Conservation (phyloP, 2,888 invertebrate species). For the Andrena bicolor region DNA sequence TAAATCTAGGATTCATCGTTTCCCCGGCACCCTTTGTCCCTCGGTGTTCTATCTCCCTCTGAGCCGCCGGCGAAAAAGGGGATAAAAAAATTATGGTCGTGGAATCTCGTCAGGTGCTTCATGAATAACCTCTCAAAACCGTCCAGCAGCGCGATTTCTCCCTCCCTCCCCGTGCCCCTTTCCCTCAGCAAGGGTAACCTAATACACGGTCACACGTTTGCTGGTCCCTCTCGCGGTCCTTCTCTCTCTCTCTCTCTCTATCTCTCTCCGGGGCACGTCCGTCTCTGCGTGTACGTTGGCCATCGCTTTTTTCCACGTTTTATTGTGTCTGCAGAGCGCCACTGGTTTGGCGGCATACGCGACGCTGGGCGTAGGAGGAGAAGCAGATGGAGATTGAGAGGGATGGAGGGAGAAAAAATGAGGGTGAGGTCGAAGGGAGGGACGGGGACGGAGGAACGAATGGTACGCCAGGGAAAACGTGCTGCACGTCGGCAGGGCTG, state of each 20-base stretch:
- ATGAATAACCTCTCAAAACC: constrained; percentile 75
- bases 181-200: constrained; percentile 49
- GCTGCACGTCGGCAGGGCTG: constrained; percentile 60
- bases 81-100: constrained; percentile 48
- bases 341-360: constrained; percentile 75
- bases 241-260: too few species aligned
- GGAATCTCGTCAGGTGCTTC: constrained; percentile 76
- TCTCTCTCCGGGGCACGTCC: constrained; percentile 50
- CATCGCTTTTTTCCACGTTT: constrained; percentile 76
- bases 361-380: constrained; percentile 72
- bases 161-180: not conserved
- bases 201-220: constrained; percentile 40
- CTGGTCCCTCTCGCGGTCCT: constrained; percentile 20
- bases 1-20: constrained; percentile 58
- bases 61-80: not conserved
- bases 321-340: constrained; percentile 80
- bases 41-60: not conserved
- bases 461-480: constrained; percentile 70
- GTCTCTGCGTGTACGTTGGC: constrained; percentile 64
- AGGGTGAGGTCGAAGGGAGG: constrained; percentile 54
- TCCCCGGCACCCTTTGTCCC: constrained; percentile 46
- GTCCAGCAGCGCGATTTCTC: constrained; percentile 56
- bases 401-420: constrained; percentile 49
- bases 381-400: constrained; percentile 72
- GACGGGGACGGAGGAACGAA: constrained; percentile 59